Conservation (phyloP, 1,140 invertebrate genomes). For the Leptinotarsa lineolata region DNA sequence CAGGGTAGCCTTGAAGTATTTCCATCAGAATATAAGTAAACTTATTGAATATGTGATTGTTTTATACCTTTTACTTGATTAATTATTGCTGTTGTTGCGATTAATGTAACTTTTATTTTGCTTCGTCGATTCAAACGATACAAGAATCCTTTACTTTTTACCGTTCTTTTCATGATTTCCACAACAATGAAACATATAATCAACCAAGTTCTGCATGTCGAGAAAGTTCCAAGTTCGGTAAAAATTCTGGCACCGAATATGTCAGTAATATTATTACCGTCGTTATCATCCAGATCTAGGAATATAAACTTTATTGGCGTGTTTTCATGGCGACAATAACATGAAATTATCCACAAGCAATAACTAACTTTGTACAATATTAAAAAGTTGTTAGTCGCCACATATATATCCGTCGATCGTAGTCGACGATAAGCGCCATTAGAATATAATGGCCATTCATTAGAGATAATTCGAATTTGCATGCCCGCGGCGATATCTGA, state of each 20-base stretch:
- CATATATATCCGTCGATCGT: constrained; percentile 4
- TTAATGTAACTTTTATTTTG: no score
- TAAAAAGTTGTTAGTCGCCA: constrained; percentile 3
- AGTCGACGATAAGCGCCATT: neutral
- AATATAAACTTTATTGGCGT: neutral
- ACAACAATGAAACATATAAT: no score
- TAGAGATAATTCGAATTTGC: constrained; percentile 28
- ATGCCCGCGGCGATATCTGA: constrained; percentile 28
- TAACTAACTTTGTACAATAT: constrained; percentile 1
- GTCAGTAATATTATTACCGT: neutral
- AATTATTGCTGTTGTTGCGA: no score
- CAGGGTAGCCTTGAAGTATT: no score
- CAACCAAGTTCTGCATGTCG: neutral
- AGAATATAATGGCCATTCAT: constrained; percentile 8
- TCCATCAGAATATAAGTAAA: no score
- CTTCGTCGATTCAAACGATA: no score
- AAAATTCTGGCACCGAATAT: neutral
- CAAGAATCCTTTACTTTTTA: no score
- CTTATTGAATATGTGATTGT: no score
- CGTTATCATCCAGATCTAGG: neutral
- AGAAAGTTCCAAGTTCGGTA: neutral
- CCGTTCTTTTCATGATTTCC: no score
- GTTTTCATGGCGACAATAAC: constrained; percentile 8
- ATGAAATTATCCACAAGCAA: constrained; percentile 5
- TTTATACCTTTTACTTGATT: no score